Percentiles rank a stretch among this genome's conserved stretches.
These are phyloP conservation scores for Athalia rosae DNA, from an alignment of 2,888 invertebrate species.

Conservation along the genomic window DNA sequence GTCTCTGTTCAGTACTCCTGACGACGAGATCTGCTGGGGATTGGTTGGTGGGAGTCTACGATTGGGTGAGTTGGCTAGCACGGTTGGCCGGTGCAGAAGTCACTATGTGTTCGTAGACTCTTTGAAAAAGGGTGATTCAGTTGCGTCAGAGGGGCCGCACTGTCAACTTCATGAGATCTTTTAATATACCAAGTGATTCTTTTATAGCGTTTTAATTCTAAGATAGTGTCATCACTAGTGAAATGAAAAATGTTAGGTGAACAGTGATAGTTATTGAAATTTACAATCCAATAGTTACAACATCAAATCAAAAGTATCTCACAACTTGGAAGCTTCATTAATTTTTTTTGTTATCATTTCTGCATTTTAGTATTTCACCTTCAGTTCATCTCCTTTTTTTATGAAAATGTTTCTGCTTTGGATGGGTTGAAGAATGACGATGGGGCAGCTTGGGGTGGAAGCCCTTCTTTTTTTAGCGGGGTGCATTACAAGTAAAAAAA, in stretches of 20 bases:
- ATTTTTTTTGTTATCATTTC: neutral
- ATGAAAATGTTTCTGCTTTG: neutral
- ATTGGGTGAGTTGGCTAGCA: constrained; percentile 58
- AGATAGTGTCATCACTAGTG: no score
- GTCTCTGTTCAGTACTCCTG: constrained; percentile 58
- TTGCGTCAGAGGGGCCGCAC: constrained; percentile 46
- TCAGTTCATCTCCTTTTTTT: neutral
- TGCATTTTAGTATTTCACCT: no score
- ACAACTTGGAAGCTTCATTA: neutral
- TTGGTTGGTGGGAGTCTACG: constrained; percentile 57
- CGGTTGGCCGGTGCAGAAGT: constrained; percentile 49
- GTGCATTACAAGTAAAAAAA: constrained; percentile 10
- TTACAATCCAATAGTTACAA: no score
- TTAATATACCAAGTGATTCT: neutral
- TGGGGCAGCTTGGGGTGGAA: neutral
- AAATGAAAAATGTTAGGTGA: no score
- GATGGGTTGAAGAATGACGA: neutral
- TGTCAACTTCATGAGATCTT: constrained; percentile 44
- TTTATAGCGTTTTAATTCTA: no score
- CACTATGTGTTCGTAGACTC: constrained; percentile 49
- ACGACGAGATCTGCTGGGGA: constrained; percentile 60
- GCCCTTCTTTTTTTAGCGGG: neutral
- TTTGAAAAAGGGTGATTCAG: constrained; percentile 53
- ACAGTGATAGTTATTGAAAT: no score
- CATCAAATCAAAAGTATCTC: no score